phyloP scores from a whole-genome alignment of 2,113 vertebrate species.

The Toxotes chatareus region DNA sequence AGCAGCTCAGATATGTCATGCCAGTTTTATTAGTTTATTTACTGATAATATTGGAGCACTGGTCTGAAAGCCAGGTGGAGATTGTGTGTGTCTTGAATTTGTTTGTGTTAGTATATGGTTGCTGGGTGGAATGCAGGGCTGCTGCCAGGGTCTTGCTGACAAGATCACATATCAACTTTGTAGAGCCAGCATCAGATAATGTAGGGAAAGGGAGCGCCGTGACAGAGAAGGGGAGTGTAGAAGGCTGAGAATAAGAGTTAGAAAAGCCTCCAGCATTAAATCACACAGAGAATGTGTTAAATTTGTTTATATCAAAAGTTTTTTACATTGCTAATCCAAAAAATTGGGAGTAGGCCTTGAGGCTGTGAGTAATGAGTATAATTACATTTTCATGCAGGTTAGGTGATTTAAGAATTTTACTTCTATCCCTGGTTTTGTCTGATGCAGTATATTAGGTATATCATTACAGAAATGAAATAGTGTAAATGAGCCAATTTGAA shows the following conservation, averaged over 20 bases:
- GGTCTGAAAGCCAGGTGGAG: neutral
- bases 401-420: neutral
- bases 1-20: neutral
- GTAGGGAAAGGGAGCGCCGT: neutral
- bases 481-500: neutral
- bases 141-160: slow-evolving; percentile 41
- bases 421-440: neutral
- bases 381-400: neutral
- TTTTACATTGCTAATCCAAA: neutral
- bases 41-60: neutral
- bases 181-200: slow-evolving; percentile 25
- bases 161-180: slow-evolving; percentile 50
- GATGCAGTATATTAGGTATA: neutral
- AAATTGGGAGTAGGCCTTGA: neutral
- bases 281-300: neutral
- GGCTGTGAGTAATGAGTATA: neutral
- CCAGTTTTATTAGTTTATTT: neutral
- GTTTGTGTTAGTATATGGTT: slow-evolving; percentile 27
- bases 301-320: neutral
- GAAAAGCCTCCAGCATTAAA: neutral
- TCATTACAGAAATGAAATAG: neutral
- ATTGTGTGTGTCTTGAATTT: slow-evolving; percentile 7
- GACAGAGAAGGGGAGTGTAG: neutral
- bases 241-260: neutral
- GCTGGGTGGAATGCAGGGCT: slow-evolving; percentile 27